These are phyloP conservation scores for Echinarachnius parma DNA, from an alignment of 53 echinoderm and acorn worm species.

Conservation along the genomic window DNA sequence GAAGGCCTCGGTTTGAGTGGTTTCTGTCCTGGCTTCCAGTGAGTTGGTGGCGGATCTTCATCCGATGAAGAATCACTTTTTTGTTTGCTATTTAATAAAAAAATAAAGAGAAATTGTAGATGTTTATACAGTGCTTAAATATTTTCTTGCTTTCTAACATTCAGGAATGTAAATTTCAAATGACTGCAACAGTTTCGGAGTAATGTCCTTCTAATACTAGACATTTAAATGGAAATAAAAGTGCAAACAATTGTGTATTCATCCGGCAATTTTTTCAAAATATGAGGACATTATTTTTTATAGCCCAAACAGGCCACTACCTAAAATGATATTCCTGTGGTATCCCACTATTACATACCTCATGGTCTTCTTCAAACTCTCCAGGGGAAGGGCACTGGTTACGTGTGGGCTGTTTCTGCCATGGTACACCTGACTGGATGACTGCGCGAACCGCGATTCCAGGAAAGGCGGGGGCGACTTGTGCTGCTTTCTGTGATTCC, in stretches of 20 bases:
- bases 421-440: not conserved
- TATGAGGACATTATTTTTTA: no score
- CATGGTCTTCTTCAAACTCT: not conserved
- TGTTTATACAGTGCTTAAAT: no score
- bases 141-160: no score
- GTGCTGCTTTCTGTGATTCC: not conserved
- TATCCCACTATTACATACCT: not conserved
- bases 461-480: not conserved
- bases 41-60: slow-evolving; percentile 82
- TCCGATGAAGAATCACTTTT: slow-evolving; percentile 3
- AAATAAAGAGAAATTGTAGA: no score
- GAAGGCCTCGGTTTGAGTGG: slow-evolving; percentile 59
- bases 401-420: not conserved
- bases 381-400: not conserved
- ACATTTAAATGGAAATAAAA: no score
- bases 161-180: no score
- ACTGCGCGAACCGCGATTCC: slow-evolving; percentile 6
- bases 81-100: not conserved
- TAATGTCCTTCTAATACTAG: no score
- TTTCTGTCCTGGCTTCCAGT: slow-evolving; percentile 92
- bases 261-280: no score
- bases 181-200: no score
- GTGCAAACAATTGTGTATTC: no score
- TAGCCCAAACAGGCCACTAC: no score
- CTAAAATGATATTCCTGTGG: no score